Evolutionary conservation across 2,113 vertebrate genomes (phyloP), one percentile per base, ranked within the genome.

Genomic region (Salvator merianae): DNA sequence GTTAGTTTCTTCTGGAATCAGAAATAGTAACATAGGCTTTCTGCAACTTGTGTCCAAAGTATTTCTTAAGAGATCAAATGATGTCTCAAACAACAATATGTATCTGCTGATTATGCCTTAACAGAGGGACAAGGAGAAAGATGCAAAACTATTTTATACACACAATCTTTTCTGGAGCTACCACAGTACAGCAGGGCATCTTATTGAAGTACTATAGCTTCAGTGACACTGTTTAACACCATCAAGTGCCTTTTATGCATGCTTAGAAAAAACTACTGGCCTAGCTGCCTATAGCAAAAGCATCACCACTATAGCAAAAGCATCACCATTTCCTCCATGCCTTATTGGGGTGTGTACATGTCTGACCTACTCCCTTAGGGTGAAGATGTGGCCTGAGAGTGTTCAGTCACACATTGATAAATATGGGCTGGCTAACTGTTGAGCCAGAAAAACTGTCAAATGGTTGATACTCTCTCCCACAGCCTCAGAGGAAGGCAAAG

Each of bases 21-120:
- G 93, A 95, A 93, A 93, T 79, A 93, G 90, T 32, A 92, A 79
- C 88, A 30, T 76, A 84, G 80, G 84, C 89, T 91, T 94, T 91
- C 92, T 89, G 87, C 90, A 91, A 91, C 83, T 91, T 62, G 32
- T 40, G 80, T 20, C n/a, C 78, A 86, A 88, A 84, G 89, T 88
- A 87, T 88, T 90, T 94, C 90, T 72, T 81, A 79, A 82, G 43
- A 84, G 88, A 89, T 91, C 79, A 82, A 86, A 79, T 90, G 74
- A 86, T 91, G 78, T 85, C 81, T 88, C 38, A 88, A 88, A 47
- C 74, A 90, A 86, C 68, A 88, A 82, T 82, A 86, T 78, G 90
- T 89, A 74, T 88, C 78, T 87, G 72, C 66, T 85, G 88, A 84
- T 91, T 78, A 69, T 14, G 72, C 10, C 62, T 22, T 12, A 10